phyloP scores from a whole-genome alignment of 2,797 vertebrate genomes.

The Natrix natrix region DNA sequence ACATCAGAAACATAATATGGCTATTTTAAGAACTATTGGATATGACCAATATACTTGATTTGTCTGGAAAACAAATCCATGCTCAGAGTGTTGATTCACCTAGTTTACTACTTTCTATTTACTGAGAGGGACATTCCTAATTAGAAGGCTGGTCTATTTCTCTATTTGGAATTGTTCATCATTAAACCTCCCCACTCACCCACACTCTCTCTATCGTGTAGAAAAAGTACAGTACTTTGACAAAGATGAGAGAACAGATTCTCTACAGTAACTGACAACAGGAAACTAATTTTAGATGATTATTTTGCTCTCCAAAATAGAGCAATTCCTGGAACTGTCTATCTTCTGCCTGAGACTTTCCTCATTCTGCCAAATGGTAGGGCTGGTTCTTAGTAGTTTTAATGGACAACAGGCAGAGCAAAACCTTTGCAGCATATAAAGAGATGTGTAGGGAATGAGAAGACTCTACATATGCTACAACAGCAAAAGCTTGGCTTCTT shows the following conservation, averaged over 20 bases:
- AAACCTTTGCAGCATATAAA: not conserved
- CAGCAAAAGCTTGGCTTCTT: not conserved
- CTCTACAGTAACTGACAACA: not conserved
- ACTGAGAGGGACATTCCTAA: not conserved
- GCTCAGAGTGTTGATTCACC: not conserved
- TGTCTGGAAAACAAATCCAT: not conserved
- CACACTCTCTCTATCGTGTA: not conserved
- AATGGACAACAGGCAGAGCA: not conserved
- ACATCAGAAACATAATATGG: not conserved
- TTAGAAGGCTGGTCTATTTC: not conserved
- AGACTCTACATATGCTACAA: not conserved
- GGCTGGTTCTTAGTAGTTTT: not conserved
- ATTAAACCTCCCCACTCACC: not conserved
- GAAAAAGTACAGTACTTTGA: not conserved
- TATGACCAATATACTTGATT: not conserved
- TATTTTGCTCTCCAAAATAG: not conserved
- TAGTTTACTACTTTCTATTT: not conserved
- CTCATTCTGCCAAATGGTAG: not conserved
- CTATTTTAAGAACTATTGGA: not conserved
- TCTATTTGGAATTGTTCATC: not conserved
- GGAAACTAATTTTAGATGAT: not conserved
- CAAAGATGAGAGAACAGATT: not conserved
- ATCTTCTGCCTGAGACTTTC: not conserved
- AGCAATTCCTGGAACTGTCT: not conserved
- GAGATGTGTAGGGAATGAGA: not conserved